Evolutionary conservation across 2,888 invertebrate genomes (phyloP), one percentile per base, ranked within the genome.

Genomic region (Dione juno): DNA sequence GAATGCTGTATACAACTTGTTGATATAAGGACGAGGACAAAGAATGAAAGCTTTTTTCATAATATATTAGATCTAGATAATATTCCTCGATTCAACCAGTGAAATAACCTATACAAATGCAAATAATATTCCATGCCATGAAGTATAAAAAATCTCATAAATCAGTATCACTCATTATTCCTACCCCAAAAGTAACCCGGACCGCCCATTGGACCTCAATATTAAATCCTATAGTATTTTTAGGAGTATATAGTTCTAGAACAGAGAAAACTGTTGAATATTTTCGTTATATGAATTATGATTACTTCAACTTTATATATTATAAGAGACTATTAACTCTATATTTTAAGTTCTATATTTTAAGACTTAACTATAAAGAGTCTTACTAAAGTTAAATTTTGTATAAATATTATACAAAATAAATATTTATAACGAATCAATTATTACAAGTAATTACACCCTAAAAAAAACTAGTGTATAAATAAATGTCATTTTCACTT

Each of bases 91-190:
- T 53, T 28, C 28, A 66, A 66, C 10, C 21, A 3, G 7, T 11
- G 41, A 28, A 53, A 66, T 41, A 28, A 9, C 11, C n/a, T 35
- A 54, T 54, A 69, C 40, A 69, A 64, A 69, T 64, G 37, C 54
- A 52, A 37, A 61, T 63, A 63, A 54, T 40, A 63, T 40, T 48
- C 48, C 21, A 54, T 45, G 13, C n/a, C n/a, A n/a, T 40, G 37
- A 63, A 63, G 7, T 54, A 69, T 64, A 54, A 64, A 54, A 64
- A 69, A 6, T 19, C 64, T 48, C 57, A 69, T 69, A 69, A 69
- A 69, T 69, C 64, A 69, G 69, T 64, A 69, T 57, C 69, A 64
- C 45, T 69, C 61, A 68, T 68, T 53, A 68, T 63, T 68, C 54
- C 43, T 19, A n/a, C 19, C 67, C 67, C 21, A 53, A 37, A 66